Percentiles rank a stretch among this genome's conserved stretches.
Evolutionary conservation across 2,797 vertebrate species (phyloP).

Genomic region (Adrianichthys oophorus): DNA sequence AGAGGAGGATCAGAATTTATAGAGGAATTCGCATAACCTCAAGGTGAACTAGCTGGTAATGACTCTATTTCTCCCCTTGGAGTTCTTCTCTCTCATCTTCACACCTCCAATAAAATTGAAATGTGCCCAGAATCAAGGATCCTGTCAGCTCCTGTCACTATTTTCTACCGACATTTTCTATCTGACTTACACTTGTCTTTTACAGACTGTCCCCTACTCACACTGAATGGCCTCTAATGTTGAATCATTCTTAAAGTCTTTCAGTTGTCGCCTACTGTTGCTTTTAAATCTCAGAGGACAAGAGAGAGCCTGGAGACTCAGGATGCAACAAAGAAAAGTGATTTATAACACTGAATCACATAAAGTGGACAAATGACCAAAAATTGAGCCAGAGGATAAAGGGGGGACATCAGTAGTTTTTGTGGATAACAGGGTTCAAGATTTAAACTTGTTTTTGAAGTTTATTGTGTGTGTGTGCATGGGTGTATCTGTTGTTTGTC

Average conservation of each 20-base stretch:
- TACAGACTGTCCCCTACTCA: constrained; percentile 15
- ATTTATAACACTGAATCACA: constrained; percentile 49
- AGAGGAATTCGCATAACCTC: constrained; percentile 50
- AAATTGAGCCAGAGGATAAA: constrained; percentile 44
- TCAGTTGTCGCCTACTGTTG: constrained; percentile 20
- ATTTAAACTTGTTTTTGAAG: constrained; percentile 29
- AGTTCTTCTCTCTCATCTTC: constrained; percentile 43
- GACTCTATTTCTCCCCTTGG: constrained; percentile 39
- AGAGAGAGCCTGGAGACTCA: constrained; percentile 13
- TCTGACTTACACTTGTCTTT: constrained; percentile 18
- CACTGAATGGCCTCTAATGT: constrained; percentile 13
- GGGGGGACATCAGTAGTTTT: constrained; percentile 37
- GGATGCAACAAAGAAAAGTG: constrained; percentile 49
- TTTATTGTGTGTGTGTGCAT: background rate
- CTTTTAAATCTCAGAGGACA: constrained; percentile 46
- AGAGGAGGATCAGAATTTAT: constrained; percentile 61
- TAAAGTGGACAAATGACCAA: constrained; percentile 56
- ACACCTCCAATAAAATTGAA: constrained; percentile 47
- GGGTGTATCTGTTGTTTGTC: constrained; percentile 4
- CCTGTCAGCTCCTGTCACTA: constrained; percentile 22
- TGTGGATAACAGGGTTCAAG: constrained; percentile 37
- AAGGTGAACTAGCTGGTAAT: constrained; percentile 66
- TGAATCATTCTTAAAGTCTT: constrained; percentile 33
- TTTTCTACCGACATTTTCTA: constrained; percentile 17
- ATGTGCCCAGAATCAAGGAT: constrained; percentile 57